A percentile compares a stretch with the other conserved stretches of the same genome.
These are phyloP conservation scores for Hesperophylax magnus DNA, from an alignment of 1,140 invertebrate species.

Conservation along the genomic window DNA sequence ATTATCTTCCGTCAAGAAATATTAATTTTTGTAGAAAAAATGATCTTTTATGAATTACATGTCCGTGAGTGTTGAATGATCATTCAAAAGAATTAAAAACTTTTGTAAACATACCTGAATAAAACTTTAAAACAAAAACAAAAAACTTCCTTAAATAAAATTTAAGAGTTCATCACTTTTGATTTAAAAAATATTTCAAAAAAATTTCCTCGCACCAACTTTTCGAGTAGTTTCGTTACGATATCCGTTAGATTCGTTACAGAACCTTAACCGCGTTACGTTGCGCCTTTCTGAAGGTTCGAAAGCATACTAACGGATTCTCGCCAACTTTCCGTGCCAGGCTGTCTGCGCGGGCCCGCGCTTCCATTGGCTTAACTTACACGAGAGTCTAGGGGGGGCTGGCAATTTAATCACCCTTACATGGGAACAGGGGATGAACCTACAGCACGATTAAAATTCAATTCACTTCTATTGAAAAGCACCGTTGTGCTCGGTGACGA, in stretches of 20 bases:
- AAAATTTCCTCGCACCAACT: background rate
- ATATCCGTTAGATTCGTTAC: background rate
- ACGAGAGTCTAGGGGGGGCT: background rate
- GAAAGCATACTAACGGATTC: slow-evolving; percentile 27
- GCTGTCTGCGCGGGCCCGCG: background rate
- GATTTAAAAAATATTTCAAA: too few species aligned
- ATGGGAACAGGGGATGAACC: background rate
- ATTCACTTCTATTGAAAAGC: background rate
- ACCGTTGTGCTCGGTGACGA: too few species aligned
- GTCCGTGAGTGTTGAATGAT: too few species aligned
- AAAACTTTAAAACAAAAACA: too few species aligned
- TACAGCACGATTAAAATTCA: background rate
- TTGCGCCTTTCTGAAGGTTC: slow-evolving; percentile 10
- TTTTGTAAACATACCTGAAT: too few species aligned
- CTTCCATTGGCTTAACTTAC: slow-evolving; percentile 15
- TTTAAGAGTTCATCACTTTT: too few species aligned
- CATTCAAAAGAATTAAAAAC: too few species aligned
- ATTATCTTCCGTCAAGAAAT: too few species aligned
- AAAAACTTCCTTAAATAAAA: too few species aligned
- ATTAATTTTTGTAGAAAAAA: too few species aligned
- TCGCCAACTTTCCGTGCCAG: slow-evolving; percentile 4
- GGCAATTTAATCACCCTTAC: background rate
- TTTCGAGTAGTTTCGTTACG: background rate
- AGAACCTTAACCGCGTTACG: background rate
- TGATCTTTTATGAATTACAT: too few species aligned